Evolutionary conservation across 2,797 vertebrate species (phyloP), one percentile per base, ranked within the genome.

Genomic region (Tapera naevia): DNA sequence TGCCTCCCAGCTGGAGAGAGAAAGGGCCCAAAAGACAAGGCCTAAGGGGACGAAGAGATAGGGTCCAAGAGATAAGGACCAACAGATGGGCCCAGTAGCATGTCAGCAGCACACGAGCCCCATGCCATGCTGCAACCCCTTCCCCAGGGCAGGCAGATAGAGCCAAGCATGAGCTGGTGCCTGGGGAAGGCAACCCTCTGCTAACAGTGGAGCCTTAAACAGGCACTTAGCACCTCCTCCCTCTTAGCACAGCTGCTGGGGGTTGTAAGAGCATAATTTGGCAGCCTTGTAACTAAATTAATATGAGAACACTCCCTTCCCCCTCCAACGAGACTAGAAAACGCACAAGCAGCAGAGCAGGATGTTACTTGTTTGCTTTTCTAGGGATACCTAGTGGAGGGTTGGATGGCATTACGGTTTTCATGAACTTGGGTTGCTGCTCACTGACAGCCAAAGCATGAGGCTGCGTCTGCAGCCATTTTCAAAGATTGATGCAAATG

Each of bases 401-500:
- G 19, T 3, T 23, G 35, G 30, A 3, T 23, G 54, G 43, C 35
- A 50, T 35, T 27, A 7, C 22, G 18, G 3, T 25, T n/a, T 79
- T 27, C 21, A 27, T 32, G 27, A 46, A 11, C 48, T 6, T 56
- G 28, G 27, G 61, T 74, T 81, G 62, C 27, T 57, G 46, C 25
- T 56, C 69, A 53, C 86, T 18, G 14, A n/a, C 17, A 57, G 61
- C 92, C 86, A 41, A 62, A 92, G 87, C 73, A 91, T 15, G 16
- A 67, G 76, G 50, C 64, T 37, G 32, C 27, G 35, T 84, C 86
- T 84, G 84, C 87, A 88, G 95, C 61, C 37, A 72, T 85, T 71
- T 66, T 28, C 46, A 86, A 95, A 92, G 73, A 72, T 28, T 90
- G 93, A 76, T 66, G 64, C 43, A 53, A 62, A 93, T 67, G 80